Conservation (phyloP, 2,113 vertebrate species). For the Tupaia tana region DNA sequence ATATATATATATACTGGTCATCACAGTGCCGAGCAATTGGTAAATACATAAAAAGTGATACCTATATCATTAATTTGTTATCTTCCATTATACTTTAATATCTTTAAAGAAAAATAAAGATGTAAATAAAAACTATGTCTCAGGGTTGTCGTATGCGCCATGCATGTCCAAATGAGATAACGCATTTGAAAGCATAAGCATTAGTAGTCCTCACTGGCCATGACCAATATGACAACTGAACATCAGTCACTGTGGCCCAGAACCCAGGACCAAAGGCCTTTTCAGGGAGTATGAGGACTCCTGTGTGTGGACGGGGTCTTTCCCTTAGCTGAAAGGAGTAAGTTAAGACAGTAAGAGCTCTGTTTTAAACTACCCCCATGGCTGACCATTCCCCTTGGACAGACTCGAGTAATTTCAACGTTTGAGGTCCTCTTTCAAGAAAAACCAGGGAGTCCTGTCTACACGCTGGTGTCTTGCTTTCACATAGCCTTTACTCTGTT, state of each 20-base stretch:
- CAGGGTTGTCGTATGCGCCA: neutral
- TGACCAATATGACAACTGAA: neutral
- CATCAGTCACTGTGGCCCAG: neutral
- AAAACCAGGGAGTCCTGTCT: neutral
- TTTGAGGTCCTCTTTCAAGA: neutral
- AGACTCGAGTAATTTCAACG: neutral
- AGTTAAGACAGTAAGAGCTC: neutral
- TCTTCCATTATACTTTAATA: neutral
- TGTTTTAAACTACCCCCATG: rapidly evolving
- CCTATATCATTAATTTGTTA: neutral
- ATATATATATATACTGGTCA: neutral
- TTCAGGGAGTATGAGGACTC: neutral
- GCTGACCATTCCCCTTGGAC: neutral
- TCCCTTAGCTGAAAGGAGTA: neutral
- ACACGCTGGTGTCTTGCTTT: neutral
- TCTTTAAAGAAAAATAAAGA: neutral
- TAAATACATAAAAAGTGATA: neutral
- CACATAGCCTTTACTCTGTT: neutral
- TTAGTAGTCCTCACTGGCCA: rapidly evolving
- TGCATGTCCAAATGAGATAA: neutral
- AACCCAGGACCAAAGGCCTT: neutral
- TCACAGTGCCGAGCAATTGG: neutral
- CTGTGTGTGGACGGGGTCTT: too few relatives aligned
- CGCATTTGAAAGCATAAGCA: neutral
- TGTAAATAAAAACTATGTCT: neutral